Evolutionary conservation across 2,113 vertebrate genomes (phyloP).

Genomic region (Rhabdomys dilectus): DNA sequence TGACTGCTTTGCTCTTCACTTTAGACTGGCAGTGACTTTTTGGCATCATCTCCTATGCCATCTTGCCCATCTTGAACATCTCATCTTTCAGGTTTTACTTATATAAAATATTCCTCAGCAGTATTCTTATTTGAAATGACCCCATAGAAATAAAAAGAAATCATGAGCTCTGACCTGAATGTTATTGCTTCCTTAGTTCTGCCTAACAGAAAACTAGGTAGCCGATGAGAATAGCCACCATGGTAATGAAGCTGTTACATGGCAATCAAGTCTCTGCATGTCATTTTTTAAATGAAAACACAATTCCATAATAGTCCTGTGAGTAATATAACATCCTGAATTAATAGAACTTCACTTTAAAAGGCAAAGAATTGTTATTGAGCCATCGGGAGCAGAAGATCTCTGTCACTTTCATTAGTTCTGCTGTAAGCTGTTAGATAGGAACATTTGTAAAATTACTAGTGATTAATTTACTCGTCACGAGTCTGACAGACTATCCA

Average conservation of each 20-base stretch:
- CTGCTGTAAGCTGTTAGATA: slow-evolving; percentile 31
- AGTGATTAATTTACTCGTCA: slow-evolving; percentile 23
- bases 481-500: slow-evolving; percentile 11
- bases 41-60: neutral
- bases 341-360: slow-evolving; percentile 68
- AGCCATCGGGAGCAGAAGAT: slow-evolving; percentile 2
- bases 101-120: neutral
- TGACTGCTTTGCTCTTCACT: neutral
- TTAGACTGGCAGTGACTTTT: neutral
- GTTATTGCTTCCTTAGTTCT: slow-evolving; percentile 19
- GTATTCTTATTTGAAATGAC: neutral
- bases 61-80: neutral
- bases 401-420: slow-evolving; percentile 65
- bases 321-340: slow-evolving; percentile 57
- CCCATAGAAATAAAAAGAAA: neutral
- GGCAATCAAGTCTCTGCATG: slow-evolving; percentile 41
- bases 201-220: neutral
- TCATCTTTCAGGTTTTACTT: neutral
- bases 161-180: neutral
- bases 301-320: slow-evolving; percentile 40
- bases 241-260: slow-evolving; percentile 46
- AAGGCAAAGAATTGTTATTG: slow-evolving; percentile 36
- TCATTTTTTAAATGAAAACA: slow-evolving; percentile 59
- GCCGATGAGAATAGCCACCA: neutral
- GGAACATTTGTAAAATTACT: slow-evolving; percentile 50